Evolutionary conservation across 2,113 vertebrate species (phyloP), one percentile per base, ranked within the genome.

Genomic region (Lonchura striata): DNA sequence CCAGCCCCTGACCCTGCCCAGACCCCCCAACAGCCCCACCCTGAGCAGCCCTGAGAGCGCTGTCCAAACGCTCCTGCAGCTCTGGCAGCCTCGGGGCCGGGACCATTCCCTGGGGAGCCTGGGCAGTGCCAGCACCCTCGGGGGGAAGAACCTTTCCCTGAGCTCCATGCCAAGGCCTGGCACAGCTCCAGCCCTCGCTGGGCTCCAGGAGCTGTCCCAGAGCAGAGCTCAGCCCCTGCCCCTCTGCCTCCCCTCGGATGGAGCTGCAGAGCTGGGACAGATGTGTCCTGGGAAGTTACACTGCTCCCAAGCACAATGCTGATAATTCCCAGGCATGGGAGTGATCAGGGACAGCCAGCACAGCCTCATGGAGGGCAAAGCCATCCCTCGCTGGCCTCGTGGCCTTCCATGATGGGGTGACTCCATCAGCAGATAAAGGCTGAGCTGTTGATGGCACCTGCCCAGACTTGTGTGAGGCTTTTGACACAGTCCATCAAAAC

Each of bases 321-420:
- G 65, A 6, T 27, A 37, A 28, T n/a, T 82, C 14, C 30, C 54
- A 44, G 60, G 18, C 27, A 18, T 1, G 7, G 23, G 17, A 21
- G 12, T 9, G 64, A n/a, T 31, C 11, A 44, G 39, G 27, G 24
- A 19, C 10, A 41, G 53, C 25, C 53, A 72, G 1, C 18, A 23
- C 1, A 20, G n/a, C 31, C 37, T 17, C 37, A 8, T 0, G 1
- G 2, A 22, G 20, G 54, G 23, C 50, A 82, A 19, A 44, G 15
- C 8, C 54, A 5, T 5, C 47, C 33, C 24, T 25, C 2, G 0
- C 57, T 50, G 10, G 7, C 14, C 18, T 21, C 0, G 0, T 13
- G 35, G 18, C 39, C 18, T 52, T 78, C 33, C 27, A 8, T 33
- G n/a, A 6, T 37, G 28, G 30, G 49, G 16, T 63, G 20, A 30